These are phyloP conservation scores for Melinaea menophilus DNA, from an alignment of 2,888 invertebrate genomes.

Conservation along the genomic window DNA sequence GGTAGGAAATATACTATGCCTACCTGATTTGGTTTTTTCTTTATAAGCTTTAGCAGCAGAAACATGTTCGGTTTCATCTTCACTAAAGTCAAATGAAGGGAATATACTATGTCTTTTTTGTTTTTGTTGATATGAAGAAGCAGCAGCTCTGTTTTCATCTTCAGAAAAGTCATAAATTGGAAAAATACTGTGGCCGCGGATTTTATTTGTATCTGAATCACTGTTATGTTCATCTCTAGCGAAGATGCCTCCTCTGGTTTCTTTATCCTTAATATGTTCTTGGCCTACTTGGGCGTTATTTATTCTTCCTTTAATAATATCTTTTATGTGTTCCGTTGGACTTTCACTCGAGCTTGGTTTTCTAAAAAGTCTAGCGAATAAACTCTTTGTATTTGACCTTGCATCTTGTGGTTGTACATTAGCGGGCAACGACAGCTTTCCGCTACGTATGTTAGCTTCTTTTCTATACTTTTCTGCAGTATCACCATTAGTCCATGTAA, in stretches of 20 bases:
- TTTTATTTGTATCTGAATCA: slow-evolving; percentile 55
- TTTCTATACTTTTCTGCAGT: slow-evolving; percentile 79
- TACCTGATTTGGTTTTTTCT: slow-evolving; percentile 59
- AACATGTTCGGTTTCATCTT: slow-evolving; percentile 54
- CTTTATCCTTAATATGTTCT: slow-evolving; percentile 46
- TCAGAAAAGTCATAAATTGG: slow-evolving; percentile 67
- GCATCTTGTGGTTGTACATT: slow-evolving; percentile 43
- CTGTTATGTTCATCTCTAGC: slow-evolving; percentile 51
- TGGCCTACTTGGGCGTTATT: slow-evolving; percentile 48
- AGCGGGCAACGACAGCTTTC: slow-evolving; percentile 63
- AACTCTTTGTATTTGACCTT: slow-evolving; percentile 45
- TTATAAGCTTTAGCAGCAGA: slow-evolving; percentile 50
- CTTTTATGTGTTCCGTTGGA: slow-evolving; percentile 58
- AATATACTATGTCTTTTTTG: slow-evolving; percentile 65
- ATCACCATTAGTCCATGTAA: slow-evolving; percentile 84
- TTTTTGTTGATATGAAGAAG: slow-evolving; percentile 52
- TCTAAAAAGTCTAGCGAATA: slow-evolving; percentile 56
- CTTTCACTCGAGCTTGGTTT: slow-evolving; percentile 58
- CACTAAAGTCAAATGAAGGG: slow-evolving; percentile 62
- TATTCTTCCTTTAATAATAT: slow-evolving; percentile 56
- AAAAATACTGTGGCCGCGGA: slow-evolving; percentile 61
- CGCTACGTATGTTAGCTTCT: slow-evolving; percentile 64
- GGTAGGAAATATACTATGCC: slow-evolving; percentile 65
- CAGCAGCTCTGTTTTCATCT: slow-evolving; percentile 57
- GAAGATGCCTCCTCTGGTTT: slow-evolving; percentile 62